Evolutionary conservation across 2,113 vertebrate species (phyloP), one percentile per base, ranked within the genome.

Genomic region (Chitala chitala): DNA sequence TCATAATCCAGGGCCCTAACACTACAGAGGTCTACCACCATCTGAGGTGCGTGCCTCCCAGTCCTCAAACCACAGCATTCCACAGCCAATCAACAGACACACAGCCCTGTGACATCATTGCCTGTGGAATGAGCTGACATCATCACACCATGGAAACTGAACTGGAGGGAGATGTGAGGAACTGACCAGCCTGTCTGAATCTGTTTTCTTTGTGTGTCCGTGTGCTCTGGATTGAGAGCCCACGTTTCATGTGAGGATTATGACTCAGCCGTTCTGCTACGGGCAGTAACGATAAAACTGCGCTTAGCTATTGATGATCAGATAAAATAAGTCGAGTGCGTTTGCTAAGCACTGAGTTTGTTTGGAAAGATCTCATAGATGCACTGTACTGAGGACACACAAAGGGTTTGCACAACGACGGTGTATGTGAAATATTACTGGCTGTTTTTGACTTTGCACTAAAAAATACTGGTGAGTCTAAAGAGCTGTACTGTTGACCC

Each of bases 101-200:
- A 1, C 56, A 36, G 71, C 80, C 81, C 82, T 80, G 84, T 91
- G 83, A 89, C 86, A 86, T 89, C 87, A 87, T 78, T 26, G 77
- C 77, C 77, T 81, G 77, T 85, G 86, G 88, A 87, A 88, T 89
- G 86, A 85, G 79, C 74, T 84, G 83, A 84, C 72, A 63, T 73
- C 42, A 70, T 29, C 44, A 61, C 42, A 50, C 44, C 42, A n/a
- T 24, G 46, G 56, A 63, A 64, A 64, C 44, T 73, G 72, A 63
- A 63, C 72, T 13, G 26, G 55, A 61, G 26, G 46, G 42, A 6
- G 58, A 36, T 64, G 58, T 13, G 13, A 17, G 40, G 2, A 15
- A 17, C 56, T 36, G 58, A 50, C 44, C 72, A 33, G 20, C 31
- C 70, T 42, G 24, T 26, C 7, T 29, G 44, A 72, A 73, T 29